These are phyloP conservation scores for Channallabes apus DNA, from an alignment of 2,797 vertebrate genomes.

Conservation along the genomic window DNA sequence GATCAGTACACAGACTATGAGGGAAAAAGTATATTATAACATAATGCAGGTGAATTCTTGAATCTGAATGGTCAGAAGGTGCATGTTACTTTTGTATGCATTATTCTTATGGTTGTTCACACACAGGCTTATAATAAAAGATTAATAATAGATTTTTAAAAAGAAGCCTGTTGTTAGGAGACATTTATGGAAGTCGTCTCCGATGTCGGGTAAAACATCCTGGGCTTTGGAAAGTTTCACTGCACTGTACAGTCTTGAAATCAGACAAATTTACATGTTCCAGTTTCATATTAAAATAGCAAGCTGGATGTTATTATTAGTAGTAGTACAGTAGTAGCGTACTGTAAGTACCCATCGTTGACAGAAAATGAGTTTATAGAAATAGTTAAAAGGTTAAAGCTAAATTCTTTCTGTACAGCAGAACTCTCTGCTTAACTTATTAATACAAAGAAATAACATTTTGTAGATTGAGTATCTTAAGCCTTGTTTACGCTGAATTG, in stretches of 20 bases:
- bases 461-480: too few relatives aligned
- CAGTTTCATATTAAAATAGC: background rate
- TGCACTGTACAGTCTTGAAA: background rate
- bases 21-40: background rate
- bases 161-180: background rate
- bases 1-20: background rate
- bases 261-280: background rate
- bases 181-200: background rate
- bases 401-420: too few relatives aligned
- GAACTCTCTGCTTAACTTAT: too few relatives aligned
- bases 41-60: background rate
- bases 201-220: background rate
- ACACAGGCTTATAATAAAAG: background rate
- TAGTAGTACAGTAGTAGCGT: too few relatives aligned
- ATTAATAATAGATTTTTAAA: background rate
- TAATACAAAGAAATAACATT: too few relatives aligned
- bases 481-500: too few relatives aligned
- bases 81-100: background rate
- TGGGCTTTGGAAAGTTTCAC: background rate
- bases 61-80: background rate
- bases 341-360: too few relatives aligned
- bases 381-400: too few relatives aligned
- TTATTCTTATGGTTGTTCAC: background rate
- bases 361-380: too few relatives aligned
- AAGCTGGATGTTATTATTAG: background rate